These are phyloP conservation scores for Eudemis profundana DNA, from an alignment of 2,888 invertebrate species.

Conservation along the genomic window DNA sequence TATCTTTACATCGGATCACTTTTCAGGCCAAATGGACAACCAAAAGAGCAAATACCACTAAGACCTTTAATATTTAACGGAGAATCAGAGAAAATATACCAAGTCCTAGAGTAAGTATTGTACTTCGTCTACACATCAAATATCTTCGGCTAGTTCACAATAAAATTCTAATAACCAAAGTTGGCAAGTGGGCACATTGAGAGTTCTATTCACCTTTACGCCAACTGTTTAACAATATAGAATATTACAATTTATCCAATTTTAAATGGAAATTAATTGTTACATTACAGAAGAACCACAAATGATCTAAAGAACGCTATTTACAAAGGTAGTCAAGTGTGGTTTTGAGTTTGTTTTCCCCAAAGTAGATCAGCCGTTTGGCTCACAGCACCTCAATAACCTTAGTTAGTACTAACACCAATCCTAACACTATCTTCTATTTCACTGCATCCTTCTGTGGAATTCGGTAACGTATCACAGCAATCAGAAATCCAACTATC, in stretches of 20 bases:
- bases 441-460: conserved; percentile 62
- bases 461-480: conserved; percentile 57
- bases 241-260: conserved; percentile 31
- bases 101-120: conserved; percentile 89
- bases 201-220: conserved; percentile 1
- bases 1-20: too few relatives aligned
- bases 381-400: conserved; percentile 46
- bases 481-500: conserved; percentile 83
- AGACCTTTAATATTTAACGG: conserved; percentile 89
- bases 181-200: conserved; percentile 7
- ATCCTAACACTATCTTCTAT: conserved; percentile 57
- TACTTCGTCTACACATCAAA: background rate
- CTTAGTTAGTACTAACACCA: conserved; percentile 47
- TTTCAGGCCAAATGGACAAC: conserved; percentile 78
- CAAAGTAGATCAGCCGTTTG: conserved; percentile 44
- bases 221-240: conserved; percentile 5
- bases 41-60: conserved; percentile 91
- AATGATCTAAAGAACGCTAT: conserved; percentile 84
- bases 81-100: conserved; percentile 88
- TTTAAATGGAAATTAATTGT: conserved; percentile 60
- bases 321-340: conserved; percentile 81
- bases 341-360: conserved; percentile 55
- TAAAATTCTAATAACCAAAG: conserved; percentile 1
- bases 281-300: conserved; percentile 82
- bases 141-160: conserved; percentile 27